Percentiles rank a stretch among this genome's conserved stretches.
phyloP scores from a whole-genome alignment of 37 sponge, comb jelly and placozoan species.

The Theonella swinhoei region DNA sequence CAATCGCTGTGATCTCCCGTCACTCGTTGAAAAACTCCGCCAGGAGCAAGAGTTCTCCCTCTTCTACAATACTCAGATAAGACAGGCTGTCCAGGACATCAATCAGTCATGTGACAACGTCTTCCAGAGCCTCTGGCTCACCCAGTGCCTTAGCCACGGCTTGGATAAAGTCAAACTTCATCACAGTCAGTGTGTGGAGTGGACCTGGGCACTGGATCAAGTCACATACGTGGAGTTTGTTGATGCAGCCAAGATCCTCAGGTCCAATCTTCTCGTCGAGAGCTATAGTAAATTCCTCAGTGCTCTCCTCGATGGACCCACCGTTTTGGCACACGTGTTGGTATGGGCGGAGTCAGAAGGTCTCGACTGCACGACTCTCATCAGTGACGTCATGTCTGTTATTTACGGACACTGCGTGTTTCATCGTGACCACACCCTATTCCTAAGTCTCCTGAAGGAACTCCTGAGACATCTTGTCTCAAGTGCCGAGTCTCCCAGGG shows the following conservation, averaged over 20 bases:
- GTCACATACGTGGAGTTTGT: constrained; percentile 17
- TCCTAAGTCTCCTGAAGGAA: constrained; percentile 25
- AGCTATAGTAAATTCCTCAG: constrained; percentile 31
- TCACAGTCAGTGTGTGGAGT: constrained; percentile 16
- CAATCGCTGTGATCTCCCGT: not conserved
- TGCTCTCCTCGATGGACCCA: constrained; percentile 5
- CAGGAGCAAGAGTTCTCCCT: constrained; percentile 57
- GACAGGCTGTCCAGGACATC: constrained; percentile 18
- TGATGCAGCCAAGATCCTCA: constrained; percentile 34
- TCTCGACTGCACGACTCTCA: constrained; percentile 37
- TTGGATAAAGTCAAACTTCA: constrained; percentile 18
- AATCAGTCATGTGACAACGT: constrained; percentile 47
- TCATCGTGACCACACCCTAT: constrained; percentile 49
- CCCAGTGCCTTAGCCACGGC: constrained; percentile 34
- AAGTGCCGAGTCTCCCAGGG: constrained; percentile 19
- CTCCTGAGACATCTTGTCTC: constrained; percentile 31
- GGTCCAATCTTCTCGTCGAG: constrained; percentile 6
- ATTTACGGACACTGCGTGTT: constrained; percentile 70
- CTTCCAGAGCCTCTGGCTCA: constrained; percentile 53
- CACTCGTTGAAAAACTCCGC: constrained; percentile 52
- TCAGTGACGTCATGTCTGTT: constrained; percentile 54
- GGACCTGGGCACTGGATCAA: constrained; percentile 21
- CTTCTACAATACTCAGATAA: constrained; percentile 20
- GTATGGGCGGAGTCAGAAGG: constrained; percentile 46
- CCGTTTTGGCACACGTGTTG: constrained; percentile 37